Evolutionary conservation across 2,113 vertebrate species (phyloP).

Genomic region (Xenopus borealis): DNA sequence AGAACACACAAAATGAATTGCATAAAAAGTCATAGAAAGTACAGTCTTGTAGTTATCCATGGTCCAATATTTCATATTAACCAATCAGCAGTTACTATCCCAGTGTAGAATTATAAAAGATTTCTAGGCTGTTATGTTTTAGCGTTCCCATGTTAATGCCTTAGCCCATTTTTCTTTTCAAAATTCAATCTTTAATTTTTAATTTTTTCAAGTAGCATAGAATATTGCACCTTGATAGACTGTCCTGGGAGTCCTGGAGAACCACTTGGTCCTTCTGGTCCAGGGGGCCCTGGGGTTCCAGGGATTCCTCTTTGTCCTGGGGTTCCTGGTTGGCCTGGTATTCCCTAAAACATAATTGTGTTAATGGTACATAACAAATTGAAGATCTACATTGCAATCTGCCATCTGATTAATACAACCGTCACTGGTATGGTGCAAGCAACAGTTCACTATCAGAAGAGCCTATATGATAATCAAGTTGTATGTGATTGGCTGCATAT

Average conservation of each 20-base stretch:
- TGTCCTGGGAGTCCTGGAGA: constrained; percentile 69
- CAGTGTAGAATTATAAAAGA: too few relatives aligned
- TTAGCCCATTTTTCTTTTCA: too few relatives aligned
- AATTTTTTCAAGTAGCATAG: neutral
- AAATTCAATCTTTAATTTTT: too few relatives aligned
- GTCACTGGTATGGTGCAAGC: too few relatives aligned
- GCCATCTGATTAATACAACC: too few relatives aligned
- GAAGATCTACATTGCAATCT: accelerated
- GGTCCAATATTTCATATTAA: too few relatives aligned
- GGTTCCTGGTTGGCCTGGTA: constrained; percentile 64
- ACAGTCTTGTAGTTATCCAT: too few relatives aligned
- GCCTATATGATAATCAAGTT: too few relatives aligned
- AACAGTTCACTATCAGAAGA: neutral
- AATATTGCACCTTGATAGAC: constrained; percentile 72
- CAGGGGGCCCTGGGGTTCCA: constrained; percentile 71
- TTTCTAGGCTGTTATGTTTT: too few relatives aligned
- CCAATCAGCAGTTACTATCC: too few relatives aligned
- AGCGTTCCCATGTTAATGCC: too few relatives aligned
- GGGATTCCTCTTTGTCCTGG: constrained; percentile 69
- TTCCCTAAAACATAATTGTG: constrained; percentile 59
- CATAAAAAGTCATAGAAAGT: neutral
- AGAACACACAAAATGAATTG: neutral
- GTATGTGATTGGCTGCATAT: too few relatives aligned
- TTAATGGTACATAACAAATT: neutral
- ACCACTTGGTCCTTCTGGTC: constrained; percentile 76